Evolutionary conservation across 2,113 vertebrate genomes (phyloP).

Genomic region (Cepphus grylle): DNA sequence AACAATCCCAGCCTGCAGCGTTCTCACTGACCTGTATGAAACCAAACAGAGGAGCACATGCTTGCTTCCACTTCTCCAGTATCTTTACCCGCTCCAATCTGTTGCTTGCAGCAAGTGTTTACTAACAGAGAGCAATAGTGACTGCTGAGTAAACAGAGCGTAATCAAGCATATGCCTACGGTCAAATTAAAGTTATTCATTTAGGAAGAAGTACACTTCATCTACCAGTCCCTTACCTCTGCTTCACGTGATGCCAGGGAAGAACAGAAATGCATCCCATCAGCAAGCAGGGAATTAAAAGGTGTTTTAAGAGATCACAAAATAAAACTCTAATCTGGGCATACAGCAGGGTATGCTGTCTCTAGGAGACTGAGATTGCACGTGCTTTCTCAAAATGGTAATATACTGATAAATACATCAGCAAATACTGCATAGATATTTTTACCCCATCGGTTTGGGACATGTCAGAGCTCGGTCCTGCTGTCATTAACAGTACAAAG

Average conservation of each 20-base stretch:
- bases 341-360: fast-evolving
- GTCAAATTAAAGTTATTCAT: not conserved
- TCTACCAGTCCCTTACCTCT: not conserved
- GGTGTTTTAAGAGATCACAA: fast-evolving
- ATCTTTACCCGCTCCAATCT: not conserved
- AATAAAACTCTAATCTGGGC: not conserved
- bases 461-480: fast-evolving
- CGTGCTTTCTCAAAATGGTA: fast-evolving
- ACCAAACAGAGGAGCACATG: not conserved
- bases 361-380: fast-evolving
- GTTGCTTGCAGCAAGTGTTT: not conserved
- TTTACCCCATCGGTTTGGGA: fast-evolving
- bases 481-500: not conserved
- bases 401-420: not conserved
- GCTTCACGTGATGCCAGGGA: not conserved
- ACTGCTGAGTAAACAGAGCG: not conserved
- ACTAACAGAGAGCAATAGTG: not conserved
- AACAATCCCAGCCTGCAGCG: not conserved
- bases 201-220: fast-evolving
- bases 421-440: fast-evolving
- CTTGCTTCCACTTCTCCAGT: no score
- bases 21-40: not conserved
- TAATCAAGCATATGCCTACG: not conserved
- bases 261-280: not conserved
- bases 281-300: not conserved